Base-by-base conservation (phyloP, 2,888 invertebrate species). In the Gryllus longicercus region DNA sequence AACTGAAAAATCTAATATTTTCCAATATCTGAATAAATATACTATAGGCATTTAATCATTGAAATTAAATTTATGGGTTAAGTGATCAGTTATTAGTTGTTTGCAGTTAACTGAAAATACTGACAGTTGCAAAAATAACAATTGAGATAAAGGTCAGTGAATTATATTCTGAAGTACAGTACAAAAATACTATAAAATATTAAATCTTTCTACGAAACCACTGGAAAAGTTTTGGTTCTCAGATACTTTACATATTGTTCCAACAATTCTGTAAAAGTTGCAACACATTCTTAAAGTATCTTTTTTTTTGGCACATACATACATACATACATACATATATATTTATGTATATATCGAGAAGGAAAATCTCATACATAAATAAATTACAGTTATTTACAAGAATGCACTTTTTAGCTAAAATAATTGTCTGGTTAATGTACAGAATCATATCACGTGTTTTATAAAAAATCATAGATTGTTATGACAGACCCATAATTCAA, bases 331-430 rank as follows among this genome's bases (percentile, higher is more conserved):
- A 38, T 38, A 38, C 38, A 38, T 38, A 38, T 38, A 38, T 38
- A 38, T 38, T 63, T 63, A 63, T 63, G 63, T 63, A 63, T 63
- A 63, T 63, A 63, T 63, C n/a, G 14, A 63, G 14, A n/a, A 63
- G 63, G 63, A 63, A 18, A 14, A 11, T 63, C 63, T 63, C n/a
- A 63, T 63, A 63, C 63, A 63, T 63, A 63, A 63, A 63, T 63
- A 63, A 63, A 63, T 63, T 63, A 63, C 63, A 63, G 63, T 63
- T 63, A 63, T 63, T 63, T 63, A 63, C 63, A 63, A 63, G 63
- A 63, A 63, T 63, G 38, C 38, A 38, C 63, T n/a, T 63, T 63
- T 63, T 63, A 63, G 63, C 63, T 63, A 63, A 63, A 63, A 63
- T 63, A 63, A 63, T 16, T 63, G 63, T 63, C 63, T 63, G 63